Evolutionary conservation across 2,888 invertebrate genomes (phyloP).

Genomic region (Phaedon cochleariae): DNA sequence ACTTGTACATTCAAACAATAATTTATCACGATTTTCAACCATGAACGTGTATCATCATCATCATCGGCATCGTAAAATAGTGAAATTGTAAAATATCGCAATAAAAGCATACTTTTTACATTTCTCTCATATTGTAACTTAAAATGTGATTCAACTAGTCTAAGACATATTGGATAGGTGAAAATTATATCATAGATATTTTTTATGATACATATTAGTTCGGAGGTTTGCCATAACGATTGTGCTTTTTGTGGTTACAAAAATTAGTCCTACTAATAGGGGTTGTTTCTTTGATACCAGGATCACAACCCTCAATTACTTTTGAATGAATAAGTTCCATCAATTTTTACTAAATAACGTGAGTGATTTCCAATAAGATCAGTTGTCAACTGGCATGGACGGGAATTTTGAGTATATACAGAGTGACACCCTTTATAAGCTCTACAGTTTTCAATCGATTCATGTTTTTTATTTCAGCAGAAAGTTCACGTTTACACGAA

Average conservation of each 20-base stretch:
- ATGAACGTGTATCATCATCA: conserved; percentile 34
- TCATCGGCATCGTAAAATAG: conserved; percentile 29
- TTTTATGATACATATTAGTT: conserved; percentile 50
- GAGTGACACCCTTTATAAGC: too few species aligned
- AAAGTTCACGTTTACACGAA: too few species aligned
- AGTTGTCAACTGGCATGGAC: too few species aligned
- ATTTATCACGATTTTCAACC: conserved; percentile 37
- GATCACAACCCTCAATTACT: too few species aligned
- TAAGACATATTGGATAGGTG: conserved; percentile 54
- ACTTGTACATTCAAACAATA: conserved; percentile 54
- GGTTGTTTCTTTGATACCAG: too few species aligned
- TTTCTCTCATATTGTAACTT: conserved; percentile 59
- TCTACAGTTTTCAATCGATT: too few species aligned
- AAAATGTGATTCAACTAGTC: conserved; percentile 62
- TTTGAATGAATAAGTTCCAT: too few species aligned
- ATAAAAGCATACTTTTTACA: conserved; percentile 49
- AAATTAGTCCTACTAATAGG: not conserved
- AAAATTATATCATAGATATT: conserved; percentile 60
- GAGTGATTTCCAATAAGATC: too few species aligned
- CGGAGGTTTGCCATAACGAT: not conserved
- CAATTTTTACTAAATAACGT: too few species aligned
- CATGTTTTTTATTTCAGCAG: too few species aligned
- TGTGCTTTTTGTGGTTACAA: not conserved
- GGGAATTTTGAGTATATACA: too few species aligned
- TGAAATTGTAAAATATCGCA: conserved; percentile 48